Base-by-base conservation (phyloP, 2,113 vertebrate genomes). In the Thomomys bottae region DNA sequence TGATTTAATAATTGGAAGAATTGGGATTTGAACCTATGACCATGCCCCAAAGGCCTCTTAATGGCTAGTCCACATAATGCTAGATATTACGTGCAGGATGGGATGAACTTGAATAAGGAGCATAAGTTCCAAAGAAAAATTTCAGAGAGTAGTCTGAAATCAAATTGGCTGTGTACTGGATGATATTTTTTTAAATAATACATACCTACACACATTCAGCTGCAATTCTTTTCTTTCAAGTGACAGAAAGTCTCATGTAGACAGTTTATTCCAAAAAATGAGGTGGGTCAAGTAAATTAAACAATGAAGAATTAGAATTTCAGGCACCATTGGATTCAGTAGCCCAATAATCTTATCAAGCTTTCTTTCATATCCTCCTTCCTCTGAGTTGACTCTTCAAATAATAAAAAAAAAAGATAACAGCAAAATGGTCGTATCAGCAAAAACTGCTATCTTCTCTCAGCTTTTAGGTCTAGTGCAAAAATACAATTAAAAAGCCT, bases 11-110 rank as follows among this genome's bases (percentile, higher is more conserved):
- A 82, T 36, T 67, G 45, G 21, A 32, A 86, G 36, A 86, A 26
- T 3, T 82, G n/a, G 40, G 28, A 54, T 79, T 87, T 94, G 87
- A 92, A 87, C 40, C 66, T 8, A 87, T 38, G 72, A 32, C 42
- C 45, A 79, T 45, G 73, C 10, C 2, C 61, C n/a, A n/a, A 92
- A 83, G 49, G 66, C 36, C 49, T 75, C 24, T 63, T 68, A 72
- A 83, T 40, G 45, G 8, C 30, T 87, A 75, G 45, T 42, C 15
- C 24, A 42, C 79, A 57, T 81, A 80, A 71, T 32, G 87, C 57
- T 8, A 72, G 20, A 42, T 40, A 21, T n/a, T 57, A 90, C 72
- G 32, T 59, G 59, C 18, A 90, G 68, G 9, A 77, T 2, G 54
- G 8, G n/a, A 80, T 81, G 38, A 84, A 45, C 36, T 77, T 87